These are phyloP conservation scores for Scaptodrosophila latifasciaeformis DNA, from an alignment of 2,888 invertebrate genomes.

Conservation along the genomic window DNA sequence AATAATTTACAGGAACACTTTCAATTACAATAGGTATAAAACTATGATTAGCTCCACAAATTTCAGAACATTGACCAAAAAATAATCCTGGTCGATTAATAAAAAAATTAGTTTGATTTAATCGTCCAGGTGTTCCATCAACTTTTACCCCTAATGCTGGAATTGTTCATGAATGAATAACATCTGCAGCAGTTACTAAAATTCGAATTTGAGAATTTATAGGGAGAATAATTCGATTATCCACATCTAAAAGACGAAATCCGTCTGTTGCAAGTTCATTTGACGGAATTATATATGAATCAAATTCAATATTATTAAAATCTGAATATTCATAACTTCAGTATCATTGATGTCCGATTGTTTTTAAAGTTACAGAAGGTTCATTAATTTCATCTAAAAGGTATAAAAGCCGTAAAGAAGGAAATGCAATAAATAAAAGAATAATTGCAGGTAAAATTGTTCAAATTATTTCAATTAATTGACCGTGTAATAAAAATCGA, in stretches of 20 bases:
- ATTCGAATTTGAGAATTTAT: constrained; percentile 79
- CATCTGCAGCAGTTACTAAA: constrained; percentile 79
- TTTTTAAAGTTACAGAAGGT: constrained; percentile 78
- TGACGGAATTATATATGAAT: constrained; percentile 79
- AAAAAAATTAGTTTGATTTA: constrained; percentile 80
- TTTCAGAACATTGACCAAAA: constrained; percentile 87
- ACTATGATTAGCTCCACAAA: constrained; percentile 86
- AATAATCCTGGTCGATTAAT: constrained; percentile 80
- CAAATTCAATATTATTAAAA: constrained; percentile 79
- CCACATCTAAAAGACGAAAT: neutral
- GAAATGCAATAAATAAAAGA: constrained; percentile 80
- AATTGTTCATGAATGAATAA: constrained; percentile 81
- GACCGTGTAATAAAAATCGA: constrained; percentile 78
- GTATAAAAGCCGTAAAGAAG: constrained; percentile 79
- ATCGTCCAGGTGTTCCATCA: constrained; percentile 76
- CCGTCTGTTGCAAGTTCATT: constrained; percentile 72
- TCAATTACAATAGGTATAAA: constrained; percentile 85
- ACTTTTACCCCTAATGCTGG: constrained; percentile 70
- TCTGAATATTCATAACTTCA: constrained; percentile 82
- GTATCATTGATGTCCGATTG: constrained; percentile 81
- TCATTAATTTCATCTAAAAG: constrained; percentile 80
- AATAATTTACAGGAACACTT: constrained; percentile 77
- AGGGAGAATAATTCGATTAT: neutral
- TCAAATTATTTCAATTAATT: constrained; percentile 81
- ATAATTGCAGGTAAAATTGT: constrained; percentile 79